Evolutionary conservation across 2,797 vertebrate species (phyloP).

Genomic region (Siniperca obscura): DNA sequence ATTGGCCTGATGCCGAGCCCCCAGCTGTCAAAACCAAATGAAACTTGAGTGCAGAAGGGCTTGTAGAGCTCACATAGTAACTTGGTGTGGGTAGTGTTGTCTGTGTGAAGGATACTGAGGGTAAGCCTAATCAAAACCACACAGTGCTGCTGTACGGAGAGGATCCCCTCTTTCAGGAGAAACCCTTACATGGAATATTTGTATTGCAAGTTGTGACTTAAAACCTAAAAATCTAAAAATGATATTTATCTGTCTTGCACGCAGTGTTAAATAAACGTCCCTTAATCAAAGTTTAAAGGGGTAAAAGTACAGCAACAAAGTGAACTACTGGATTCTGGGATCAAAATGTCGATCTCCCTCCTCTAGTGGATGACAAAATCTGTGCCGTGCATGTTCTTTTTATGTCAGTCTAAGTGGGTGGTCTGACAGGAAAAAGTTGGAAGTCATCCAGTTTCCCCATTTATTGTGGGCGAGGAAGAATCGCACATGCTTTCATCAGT

Average conservation of each 20-base stretch:
- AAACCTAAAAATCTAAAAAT: neutral
- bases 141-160: neutral
- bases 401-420: constrained; percentile 86
- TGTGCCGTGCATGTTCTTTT: constrained; percentile 84
- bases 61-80: neutral
- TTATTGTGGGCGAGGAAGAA: constrained; percentile 50
- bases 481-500: constrained; percentile 47
- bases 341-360: constrained; percentile 66
- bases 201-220: neutral
- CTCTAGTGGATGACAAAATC: constrained; percentile 75
- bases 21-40: constrained; percentile 16
- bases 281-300: neutral
- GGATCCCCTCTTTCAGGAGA: neutral
- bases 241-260: neutral
- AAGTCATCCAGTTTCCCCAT: constrained; percentile 63
- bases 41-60: neutral
- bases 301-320: neutral
- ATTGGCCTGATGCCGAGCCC: neutral
- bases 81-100: neutral
- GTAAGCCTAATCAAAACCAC: neutral
- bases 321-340: constrained; percentile 52
- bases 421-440: constrained; percentile 81
- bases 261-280: neutral
- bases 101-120: neutral
- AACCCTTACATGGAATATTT: neutral